Evolutionary conservation across 2,797 vertebrate genomes (phyloP).

Genomic region (Periparus ater): DNA sequence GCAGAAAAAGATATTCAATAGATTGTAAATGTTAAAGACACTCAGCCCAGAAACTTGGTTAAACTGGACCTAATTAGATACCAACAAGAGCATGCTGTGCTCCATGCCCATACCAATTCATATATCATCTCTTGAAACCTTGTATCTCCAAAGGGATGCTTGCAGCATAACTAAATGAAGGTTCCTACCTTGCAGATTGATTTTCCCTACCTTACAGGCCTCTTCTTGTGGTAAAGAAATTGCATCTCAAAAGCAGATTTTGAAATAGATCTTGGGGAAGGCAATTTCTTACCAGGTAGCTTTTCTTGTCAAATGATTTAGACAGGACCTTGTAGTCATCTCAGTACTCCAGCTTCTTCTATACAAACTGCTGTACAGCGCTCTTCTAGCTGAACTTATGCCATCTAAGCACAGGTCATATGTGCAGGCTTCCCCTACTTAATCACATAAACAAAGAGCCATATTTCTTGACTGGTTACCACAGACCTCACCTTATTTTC

Average conservation of each 20-base stretch:
- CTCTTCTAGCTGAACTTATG: background rate
- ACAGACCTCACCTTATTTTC: background rate
- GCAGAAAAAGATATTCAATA: background rate
- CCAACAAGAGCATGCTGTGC: background rate
- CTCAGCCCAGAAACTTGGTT: background rate
- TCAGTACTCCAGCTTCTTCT: background rate
- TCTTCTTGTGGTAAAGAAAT: background rate
- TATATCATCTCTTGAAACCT: background rate
- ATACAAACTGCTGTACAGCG: background rate
- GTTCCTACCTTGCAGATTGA: background rate
- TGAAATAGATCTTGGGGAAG: background rate
- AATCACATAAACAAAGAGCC: background rate
- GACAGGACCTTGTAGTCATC: background rate
- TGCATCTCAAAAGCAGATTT: background rate
- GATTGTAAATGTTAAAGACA: background rate
- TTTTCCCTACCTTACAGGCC: background rate
- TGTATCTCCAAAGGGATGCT: background rate
- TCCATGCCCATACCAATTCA: background rate
- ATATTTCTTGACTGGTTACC: conserved; percentile 11
- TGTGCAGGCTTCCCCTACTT: background rate
- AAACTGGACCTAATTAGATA: background rate
- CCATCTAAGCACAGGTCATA: background rate
- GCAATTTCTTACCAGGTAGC: background rate
- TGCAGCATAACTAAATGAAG: background rate
- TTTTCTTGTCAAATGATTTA: background rate